A percentile compares a stretch with the other conserved stretches of the same genome.
phyloP scores from a whole-genome alignment of 2,797 vertebrate genomes.

The Tenualosa ilisha region DNA sequence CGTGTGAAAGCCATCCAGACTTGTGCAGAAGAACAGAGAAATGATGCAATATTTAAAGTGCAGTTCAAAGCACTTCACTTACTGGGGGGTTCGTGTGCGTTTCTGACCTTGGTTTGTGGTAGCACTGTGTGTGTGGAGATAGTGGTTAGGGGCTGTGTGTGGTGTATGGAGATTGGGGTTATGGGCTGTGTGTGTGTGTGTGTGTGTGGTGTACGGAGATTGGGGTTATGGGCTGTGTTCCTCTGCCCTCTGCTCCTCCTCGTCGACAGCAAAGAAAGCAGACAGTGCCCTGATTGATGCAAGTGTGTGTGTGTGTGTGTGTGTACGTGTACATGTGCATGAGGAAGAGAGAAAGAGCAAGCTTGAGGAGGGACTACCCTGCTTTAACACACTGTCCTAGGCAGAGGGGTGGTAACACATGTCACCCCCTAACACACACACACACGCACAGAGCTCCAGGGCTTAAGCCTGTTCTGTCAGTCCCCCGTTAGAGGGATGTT shows the following conservation, averaged over 20 bases:
- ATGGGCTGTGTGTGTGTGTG: not conserved
- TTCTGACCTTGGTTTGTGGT: not conserved
- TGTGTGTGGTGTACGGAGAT: not conserved
- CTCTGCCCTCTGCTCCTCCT: slow-evolving; percentile 68
- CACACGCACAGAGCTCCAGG: slow-evolving; percentile 43
- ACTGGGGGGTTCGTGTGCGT: no score
- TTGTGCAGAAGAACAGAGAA: no score
- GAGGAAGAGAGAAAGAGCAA: not conserved
- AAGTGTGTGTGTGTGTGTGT: slow-evolving; percentile 11
- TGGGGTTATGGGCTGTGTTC: not conserved
- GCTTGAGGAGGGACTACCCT: slow-evolving; percentile 29
- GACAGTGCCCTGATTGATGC: slow-evolving; percentile 48
- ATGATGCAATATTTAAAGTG: no score
- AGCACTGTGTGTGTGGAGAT: not conserved
- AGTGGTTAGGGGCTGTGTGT: no score
- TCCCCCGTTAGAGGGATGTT: slow-evolving; percentile 77
- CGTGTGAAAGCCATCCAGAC: no score
- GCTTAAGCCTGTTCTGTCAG: slow-evolving; percentile 81
- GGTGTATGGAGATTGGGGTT: not conserved
- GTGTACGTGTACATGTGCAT: not conserved
- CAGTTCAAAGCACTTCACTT: no score
- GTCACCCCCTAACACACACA: slow-evolving; percentile 35
- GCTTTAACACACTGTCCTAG: slow-evolving; percentile 37
- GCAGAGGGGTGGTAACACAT: not conserved
- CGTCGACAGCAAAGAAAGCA: slow-evolving; percentile 66